Conservation (phyloP, 2,113 vertebrate species). For the Eleginops maclovinus region DNA sequence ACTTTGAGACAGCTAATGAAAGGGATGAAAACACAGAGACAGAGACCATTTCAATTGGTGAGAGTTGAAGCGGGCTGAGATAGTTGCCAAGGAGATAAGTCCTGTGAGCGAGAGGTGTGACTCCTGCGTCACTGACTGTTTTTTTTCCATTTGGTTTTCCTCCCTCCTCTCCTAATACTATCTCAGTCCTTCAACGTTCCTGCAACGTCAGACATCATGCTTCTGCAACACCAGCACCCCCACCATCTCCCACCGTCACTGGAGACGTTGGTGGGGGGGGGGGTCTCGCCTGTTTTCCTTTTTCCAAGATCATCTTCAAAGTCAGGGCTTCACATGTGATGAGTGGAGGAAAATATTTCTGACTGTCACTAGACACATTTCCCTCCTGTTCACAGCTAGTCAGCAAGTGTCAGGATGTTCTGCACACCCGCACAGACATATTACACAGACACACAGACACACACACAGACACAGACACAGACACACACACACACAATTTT, state of each 20-base stretch:
- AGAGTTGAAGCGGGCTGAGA: constrained; percentile 52
- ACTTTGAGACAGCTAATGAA: constrained; percentile 68
- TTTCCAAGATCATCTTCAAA: constrained; percentile 64
- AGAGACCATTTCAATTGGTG: constrained; percentile 49
- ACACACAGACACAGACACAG: constrained; percentile 15
- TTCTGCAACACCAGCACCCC: constrained; percentile 5
- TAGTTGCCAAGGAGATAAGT: constrained; percentile 80
- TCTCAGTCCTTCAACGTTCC: not conserved
- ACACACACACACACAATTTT: constrained; percentile 35
- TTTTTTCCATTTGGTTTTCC: constrained; percentile 42
- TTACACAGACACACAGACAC: not conserved
- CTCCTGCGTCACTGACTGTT: constrained; percentile 52
- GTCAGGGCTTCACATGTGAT: constrained; percentile 50
- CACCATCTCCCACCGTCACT: constrained; percentile 18
- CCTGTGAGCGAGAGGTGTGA: constrained; percentile 71
- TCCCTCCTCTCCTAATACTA: constrained; percentile 30
- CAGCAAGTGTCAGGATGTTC: constrained; percentile 63
- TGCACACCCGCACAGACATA: constrained; percentile 62
- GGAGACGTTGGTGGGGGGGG: constrained; percentile 40
- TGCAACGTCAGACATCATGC: constrained; percentile 45
- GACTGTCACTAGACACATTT: constrained; percentile 49
- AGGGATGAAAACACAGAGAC: constrained; percentile 44
- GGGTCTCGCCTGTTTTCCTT: constrained; percentile 19
- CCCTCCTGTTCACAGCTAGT: constrained; percentile 57
- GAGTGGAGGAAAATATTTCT: constrained; percentile 43